Percentiles rank a stretch among this genome's conserved stretches.
Conservation (phyloP, 2,888 invertebrate genomes). For the Pollenia griseotomentosa region DNA sequence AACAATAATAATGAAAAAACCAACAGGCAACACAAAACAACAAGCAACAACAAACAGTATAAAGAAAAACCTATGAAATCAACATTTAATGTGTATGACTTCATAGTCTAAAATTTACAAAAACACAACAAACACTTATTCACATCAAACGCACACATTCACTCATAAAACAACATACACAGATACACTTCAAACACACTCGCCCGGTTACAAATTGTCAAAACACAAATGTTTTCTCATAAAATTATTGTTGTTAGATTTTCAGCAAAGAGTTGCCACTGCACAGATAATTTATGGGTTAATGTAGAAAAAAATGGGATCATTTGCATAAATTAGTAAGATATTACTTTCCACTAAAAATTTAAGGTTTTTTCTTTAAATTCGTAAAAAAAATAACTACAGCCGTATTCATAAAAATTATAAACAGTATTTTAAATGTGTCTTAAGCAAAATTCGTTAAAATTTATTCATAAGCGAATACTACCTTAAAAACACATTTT, state of each 20-base stretch:
- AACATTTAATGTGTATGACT: conserved; percentile 74
- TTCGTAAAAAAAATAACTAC: too few species aligned
- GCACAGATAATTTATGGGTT: not conserved
- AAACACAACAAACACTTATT: conserved; percentile 49
- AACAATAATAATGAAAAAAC: conserved; percentile 6
- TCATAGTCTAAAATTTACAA: conserved; percentile 72
- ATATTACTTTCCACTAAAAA: too few species aligned
- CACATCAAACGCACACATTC: conserved; percentile 24
- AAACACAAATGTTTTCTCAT: conserved; percentile 46
- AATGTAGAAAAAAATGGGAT: not conserved
- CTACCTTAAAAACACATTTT: too few species aligned
- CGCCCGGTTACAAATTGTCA: conserved; percentile 33
- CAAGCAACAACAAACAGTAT: conserved; percentile 46
- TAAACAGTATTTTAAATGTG: too few species aligned
- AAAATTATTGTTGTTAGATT: conserved; percentile 45
- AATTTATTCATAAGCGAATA: too few species aligned
- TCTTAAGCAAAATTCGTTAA: too few species aligned
- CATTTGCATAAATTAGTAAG: too few species aligned
- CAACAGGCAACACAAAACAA: conserved; percentile 24
- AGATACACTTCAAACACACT: conserved; percentile 2
- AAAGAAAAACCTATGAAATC: conserved; percentile 65
- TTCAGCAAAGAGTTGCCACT: conserved; percentile 18
- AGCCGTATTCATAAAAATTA: too few species aligned
- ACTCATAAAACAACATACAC: not conserved
- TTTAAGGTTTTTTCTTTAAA: too few species aligned